Conservation (phyloP, 2,888 invertebrate species). For the Cryptocheilus praepositus region DNA sequence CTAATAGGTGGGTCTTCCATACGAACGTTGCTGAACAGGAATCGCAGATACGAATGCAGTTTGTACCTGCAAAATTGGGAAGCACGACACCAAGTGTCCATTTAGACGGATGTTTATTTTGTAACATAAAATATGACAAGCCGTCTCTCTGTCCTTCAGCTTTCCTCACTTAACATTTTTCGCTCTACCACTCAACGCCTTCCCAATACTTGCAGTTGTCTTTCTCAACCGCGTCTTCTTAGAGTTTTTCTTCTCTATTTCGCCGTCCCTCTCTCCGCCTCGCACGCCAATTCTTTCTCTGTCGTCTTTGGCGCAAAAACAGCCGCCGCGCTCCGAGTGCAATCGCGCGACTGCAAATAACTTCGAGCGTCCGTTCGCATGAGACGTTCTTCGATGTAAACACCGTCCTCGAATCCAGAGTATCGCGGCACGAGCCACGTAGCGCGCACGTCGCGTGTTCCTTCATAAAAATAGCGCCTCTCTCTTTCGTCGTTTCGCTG, state of each 20-base stretch:
- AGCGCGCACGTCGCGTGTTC: conserved; percentile 14
- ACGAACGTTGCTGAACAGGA: too few species aligned
- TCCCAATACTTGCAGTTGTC: too few species aligned
- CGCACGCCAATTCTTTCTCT: conserved; percentile 13
- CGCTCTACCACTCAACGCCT: too few species aligned
- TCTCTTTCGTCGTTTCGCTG: background rate
- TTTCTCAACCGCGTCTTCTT: background rate
- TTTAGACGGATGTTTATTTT: too few species aligned
- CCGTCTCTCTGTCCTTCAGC: too few species aligned
- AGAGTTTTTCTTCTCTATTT: background rate
- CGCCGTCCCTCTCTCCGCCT: background rate
- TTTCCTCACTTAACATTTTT: too few species aligned
- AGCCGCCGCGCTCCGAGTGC: conserved; percentile 49
- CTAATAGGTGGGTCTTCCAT: too few species aligned
- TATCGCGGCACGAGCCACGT: conserved; percentile 32
- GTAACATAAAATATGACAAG: too few species aligned
- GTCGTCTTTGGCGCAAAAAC: conserved; percentile 49
- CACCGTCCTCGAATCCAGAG: conserved; percentile 31
- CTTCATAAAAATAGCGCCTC: background rate
- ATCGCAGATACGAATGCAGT: too few species aligned
- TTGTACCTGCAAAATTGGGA: too few species aligned
- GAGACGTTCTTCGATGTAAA: conserved; percentile 44
- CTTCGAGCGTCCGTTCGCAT: conserved; percentile 45
- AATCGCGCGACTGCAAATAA: conserved; percentile 55
- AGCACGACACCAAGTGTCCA: too few species aligned